These are phyloP conservation scores for Heterotis niloticus DNA, from an alignment of 2,113 vertebrate species.

Conservation along the genomic window DNA sequence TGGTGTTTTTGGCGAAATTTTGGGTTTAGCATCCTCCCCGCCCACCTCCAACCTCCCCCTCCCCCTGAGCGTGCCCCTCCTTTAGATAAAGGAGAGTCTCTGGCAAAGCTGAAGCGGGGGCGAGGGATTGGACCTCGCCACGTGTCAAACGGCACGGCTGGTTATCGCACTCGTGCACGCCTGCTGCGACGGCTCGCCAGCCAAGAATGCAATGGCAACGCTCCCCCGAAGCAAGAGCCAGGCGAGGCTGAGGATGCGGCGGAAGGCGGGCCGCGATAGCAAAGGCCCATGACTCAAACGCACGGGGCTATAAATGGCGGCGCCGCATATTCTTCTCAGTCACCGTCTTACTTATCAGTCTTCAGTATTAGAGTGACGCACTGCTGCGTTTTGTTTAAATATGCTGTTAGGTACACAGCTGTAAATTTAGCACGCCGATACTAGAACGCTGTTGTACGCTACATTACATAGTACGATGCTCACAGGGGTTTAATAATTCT, in stretches of 20 bases:
- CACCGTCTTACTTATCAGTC: too few species aligned
- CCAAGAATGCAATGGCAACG: constrained; percentile 51
- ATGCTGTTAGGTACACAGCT: not conserved
- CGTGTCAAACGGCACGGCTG: constrained; percentile 51
- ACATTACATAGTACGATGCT: not conserved
- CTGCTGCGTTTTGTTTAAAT: not conserved
- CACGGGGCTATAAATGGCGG: not conserved
- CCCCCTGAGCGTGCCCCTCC: not conserved
- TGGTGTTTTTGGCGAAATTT: constrained; percentile 10
- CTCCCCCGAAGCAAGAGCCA: constrained; percentile 41
- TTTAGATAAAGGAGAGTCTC: constrained; percentile 46
- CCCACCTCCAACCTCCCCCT: not conserved
- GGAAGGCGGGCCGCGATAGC: not conserved
- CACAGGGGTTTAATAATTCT: too few species aligned
- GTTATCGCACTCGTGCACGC: constrained; percentile 62
- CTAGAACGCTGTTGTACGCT: not conserved
- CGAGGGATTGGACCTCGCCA: constrained; percentile 39
- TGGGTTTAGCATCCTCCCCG: constrained; percentile 9
- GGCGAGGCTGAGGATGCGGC: constrained; percentile 24
- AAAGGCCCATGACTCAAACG: not conserved
- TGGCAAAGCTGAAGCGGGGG: constrained; percentile 50
- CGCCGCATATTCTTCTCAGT: not conserved
- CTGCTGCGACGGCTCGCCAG: constrained; percentile 47
- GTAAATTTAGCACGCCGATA: not conserved
- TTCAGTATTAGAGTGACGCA: not conserved